Evolutionary conservation across 2,113 vertebrate genomes (phyloP).

Genomic region (human): DNA sequence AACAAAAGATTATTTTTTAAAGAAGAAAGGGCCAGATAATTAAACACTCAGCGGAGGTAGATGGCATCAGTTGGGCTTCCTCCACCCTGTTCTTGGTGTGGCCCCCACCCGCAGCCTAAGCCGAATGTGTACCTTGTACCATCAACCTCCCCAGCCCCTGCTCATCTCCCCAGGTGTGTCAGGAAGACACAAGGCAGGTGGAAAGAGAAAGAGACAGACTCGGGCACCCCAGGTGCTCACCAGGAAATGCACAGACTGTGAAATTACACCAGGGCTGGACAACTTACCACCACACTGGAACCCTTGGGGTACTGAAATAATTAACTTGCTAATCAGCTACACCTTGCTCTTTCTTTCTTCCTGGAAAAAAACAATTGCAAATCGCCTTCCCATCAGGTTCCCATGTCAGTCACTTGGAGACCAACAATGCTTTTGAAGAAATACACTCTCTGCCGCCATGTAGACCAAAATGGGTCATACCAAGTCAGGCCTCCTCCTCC

Average conservation of each 20-base stretch:
- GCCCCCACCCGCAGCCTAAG: neutral
- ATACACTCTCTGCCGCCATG: neutral
- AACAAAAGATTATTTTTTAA: neutral
- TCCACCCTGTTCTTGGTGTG: neutral
- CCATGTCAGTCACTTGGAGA: conserved; percentile 62
- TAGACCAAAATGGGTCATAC: neutral
- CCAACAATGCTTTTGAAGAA: conserved; percentile 53
- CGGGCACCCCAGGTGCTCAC: conserved; percentile 69
- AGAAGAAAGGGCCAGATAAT: conserved; percentile 30
- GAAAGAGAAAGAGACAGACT: conserved; percentile 68
- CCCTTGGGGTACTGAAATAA: conserved; percentile 85
- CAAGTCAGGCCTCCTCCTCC: neutral
- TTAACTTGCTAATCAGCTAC: conserved; percentile 87
- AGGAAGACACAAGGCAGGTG: conserved; percentile 61
- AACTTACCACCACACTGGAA: conserved; percentile 82
- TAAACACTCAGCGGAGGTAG: neutral
- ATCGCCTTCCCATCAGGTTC: conserved; percentile 50
- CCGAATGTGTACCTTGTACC: neutral
- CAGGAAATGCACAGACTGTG: conserved; percentile 84
- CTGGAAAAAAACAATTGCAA: conserved; percentile 71
- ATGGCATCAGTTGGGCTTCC: neutral
- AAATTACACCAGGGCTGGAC: conserved; percentile 82
- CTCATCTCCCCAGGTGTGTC: conserved; percentile 53
- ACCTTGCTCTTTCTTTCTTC: conserved; percentile 80
- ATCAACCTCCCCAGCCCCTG: neutral